phyloP scores from a whole-genome alignment of 2,113 vertebrate genomes.

The Chlamydotis undulata region DNA sequence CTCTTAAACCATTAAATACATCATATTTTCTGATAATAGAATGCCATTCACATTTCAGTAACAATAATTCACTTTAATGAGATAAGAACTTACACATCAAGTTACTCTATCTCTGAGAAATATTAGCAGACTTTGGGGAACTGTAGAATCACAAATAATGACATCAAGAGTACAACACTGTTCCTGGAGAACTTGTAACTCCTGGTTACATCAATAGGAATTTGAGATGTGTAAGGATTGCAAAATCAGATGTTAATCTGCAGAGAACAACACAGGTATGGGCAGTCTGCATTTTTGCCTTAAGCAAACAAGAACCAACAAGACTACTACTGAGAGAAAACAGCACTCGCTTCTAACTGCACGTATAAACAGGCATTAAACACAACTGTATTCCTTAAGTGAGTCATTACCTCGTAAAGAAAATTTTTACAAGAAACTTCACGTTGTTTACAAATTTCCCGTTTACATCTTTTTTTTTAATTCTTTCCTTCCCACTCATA shows the following conservation, averaged over 20 bases:
- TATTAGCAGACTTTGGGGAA: slow-evolving; percentile 2
- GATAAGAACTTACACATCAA: slow-evolving; percentile 20
- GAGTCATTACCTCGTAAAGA: background rate
- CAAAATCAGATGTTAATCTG: slow-evolving; percentile 63
- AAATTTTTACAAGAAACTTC: slow-evolving; percentile 31
- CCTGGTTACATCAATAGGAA: background rate
- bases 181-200: slow-evolving; percentile 38
- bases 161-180: background rate
- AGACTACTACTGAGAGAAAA: slow-evolving; percentile 60
- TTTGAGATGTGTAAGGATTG: slow-evolving; percentile 27
- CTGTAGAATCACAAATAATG: background rate
- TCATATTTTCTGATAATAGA: slow-evolving; percentile 60
- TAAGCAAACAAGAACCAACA: slow-evolving; percentile 68
- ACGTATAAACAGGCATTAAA: slow-evolving; percentile 50
- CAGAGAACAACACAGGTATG: slow-evolving; percentile 24
- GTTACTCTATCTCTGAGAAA: background rate
- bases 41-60: slow-evolving; percentile 59
- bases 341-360: slow-evolving; percentile 49
- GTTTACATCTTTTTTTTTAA: background rate
- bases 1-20: slow-evolving; percentile 62
- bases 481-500: background rate
- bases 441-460: slow-evolving; percentile 7
- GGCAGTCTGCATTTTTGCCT: slow-evolving; percentile 65
- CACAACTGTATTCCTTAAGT: slow-evolving; percentile 5
- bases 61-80: slow-evolving; percentile 45